Evolutionary conservation across 2,888 invertebrate genomes (phyloP), one percentile per base, ranked within the genome.

Genomic region (Dasypogon diadema): DNA sequence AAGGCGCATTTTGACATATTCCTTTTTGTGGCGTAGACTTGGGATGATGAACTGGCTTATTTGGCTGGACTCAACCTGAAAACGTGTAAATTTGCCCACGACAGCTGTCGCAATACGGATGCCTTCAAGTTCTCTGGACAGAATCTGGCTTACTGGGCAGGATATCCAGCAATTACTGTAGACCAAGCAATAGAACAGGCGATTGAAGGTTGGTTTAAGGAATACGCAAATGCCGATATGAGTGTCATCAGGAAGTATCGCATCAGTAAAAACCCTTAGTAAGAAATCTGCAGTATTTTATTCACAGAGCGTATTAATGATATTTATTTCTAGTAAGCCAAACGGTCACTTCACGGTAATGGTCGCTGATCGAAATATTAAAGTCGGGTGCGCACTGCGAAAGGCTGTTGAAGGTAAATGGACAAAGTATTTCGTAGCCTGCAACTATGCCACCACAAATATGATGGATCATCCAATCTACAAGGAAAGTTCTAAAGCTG

Each of bases 391-490:
- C 70, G 82, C 81, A 5, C 78, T 70, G 0, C 68, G 82, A 60
- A 79, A 79, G 1, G 80, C 78, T 6, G 56, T 75, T 2, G 60
- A 74, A 6, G 68, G 77, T 2, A 78, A 74, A 0, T 0, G 56
- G 0, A 80, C 79, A 75, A 79, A 78, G 12, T 79, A 80, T 75
- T 78, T 81, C 0, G 60, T 81, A 42, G 81, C 81, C 30, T 84
- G 84, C 75, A 83, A 84, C 63, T 84, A 84, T 78, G 82, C 83
- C 6, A 77, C 78, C 16, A 82, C 80, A 16, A 84, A 84, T 26
- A 79, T 81, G 0, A 8, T 77, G 0, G 37, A 26, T 0, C 0
- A 2, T 0, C 74, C 77, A 1, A 51, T 80, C 8, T 81, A 81
- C 48, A 18, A 16, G 21, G 56, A 78, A 30, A 85, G 84, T 77